A percentile compares a stretch with the other conserved stretches of the same genome.
Conservation (phyloP, 2,113 vertebrate species). For the Erythrocercus mccallii region DNA sequence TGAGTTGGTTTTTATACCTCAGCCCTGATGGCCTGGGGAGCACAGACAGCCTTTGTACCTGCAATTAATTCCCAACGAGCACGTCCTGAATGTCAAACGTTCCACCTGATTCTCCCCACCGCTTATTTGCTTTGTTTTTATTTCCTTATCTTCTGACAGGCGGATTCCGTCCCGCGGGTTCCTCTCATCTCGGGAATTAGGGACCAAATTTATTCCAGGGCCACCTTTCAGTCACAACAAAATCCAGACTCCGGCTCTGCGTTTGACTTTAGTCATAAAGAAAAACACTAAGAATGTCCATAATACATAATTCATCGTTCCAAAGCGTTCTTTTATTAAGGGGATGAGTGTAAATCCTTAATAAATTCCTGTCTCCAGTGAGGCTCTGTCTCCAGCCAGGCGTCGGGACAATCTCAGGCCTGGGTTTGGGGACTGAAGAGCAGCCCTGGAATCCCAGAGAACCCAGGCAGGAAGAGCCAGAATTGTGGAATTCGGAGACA, state of each 20-base stretch:
- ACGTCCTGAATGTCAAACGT: background rate
- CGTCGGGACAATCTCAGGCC: background rate
- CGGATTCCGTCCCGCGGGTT: background rate
- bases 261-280: background rate
- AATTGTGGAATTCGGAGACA: background rate
- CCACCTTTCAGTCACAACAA: background rate
- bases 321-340: background rate
- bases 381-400: background rate
- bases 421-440: background rate
- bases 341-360: background rate
- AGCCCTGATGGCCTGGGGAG: constrained; percentile 17
- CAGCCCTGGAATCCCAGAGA: background rate
- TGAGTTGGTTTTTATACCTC: constrained; percentile 34
- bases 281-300: background rate
- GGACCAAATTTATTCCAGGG: background rate
- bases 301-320: background rate
- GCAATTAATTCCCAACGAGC: background rate
- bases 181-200: background rate
- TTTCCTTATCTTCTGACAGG: constrained; percentile 35
- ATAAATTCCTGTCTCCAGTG: background rate
- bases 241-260: background rate
- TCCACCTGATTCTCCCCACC: background rate
- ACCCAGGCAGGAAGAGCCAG: background rate
- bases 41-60: constrained; percentile 48
- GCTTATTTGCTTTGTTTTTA: background rate